Percentiles rank a stretch among this genome's conserved stretches.
Evolutionary conservation across 2,888 invertebrate genomes (phyloP).

Genomic region (Anoncus sp.): DNA sequence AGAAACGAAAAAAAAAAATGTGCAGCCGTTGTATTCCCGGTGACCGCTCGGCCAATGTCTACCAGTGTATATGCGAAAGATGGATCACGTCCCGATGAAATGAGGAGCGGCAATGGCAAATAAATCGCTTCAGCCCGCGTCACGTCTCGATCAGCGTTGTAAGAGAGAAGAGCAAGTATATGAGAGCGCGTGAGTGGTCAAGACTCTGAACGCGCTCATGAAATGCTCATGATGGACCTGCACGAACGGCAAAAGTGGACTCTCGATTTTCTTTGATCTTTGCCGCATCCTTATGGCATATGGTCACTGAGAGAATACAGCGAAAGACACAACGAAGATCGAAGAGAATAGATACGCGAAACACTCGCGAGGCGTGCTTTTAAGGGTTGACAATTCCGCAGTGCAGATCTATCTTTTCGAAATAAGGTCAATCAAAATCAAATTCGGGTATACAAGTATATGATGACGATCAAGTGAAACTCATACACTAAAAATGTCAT

Average conservation of each 20-base stretch:
- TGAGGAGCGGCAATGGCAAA: constrained; percentile 82
- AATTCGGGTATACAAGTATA: too few relatives aligned
- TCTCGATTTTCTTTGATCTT: constrained; percentile 79
- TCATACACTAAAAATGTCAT: too few relatives aligned
- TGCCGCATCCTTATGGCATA: constrained; percentile 73
- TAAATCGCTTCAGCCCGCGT: constrained; percentile 82
- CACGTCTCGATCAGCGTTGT: constrained; percentile 79
- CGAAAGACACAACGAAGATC: constrained; percentile 28
- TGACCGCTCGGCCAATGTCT: constrained; percentile 27
- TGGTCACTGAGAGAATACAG: constrained; percentile 49
- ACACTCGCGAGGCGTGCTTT: neutral
- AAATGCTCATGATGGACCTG: constrained; percentile 80
- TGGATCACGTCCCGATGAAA: constrained; percentile 80
- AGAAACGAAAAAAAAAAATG: constrained; percentile 47
- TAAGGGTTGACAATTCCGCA: constrained; percentile 6
- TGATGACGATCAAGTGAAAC: too few relatives aligned
- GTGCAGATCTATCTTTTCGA: neutral
- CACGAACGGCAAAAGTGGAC: constrained; percentile 73
- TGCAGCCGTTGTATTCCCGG: constrained; percentile 26
- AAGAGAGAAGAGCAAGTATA: constrained; percentile 49
- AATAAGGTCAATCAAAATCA: too few relatives aligned
- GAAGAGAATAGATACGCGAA: constrained; percentile 21
- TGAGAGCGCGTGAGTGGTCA: constrained; percentile 60
- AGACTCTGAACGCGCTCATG: constrained; percentile 78
- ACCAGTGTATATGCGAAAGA: constrained; percentile 45